Evolutionary conservation across 2,888 invertebrate species (phyloP).

Genomic region (Trichogramma dendrolimi): DNA sequence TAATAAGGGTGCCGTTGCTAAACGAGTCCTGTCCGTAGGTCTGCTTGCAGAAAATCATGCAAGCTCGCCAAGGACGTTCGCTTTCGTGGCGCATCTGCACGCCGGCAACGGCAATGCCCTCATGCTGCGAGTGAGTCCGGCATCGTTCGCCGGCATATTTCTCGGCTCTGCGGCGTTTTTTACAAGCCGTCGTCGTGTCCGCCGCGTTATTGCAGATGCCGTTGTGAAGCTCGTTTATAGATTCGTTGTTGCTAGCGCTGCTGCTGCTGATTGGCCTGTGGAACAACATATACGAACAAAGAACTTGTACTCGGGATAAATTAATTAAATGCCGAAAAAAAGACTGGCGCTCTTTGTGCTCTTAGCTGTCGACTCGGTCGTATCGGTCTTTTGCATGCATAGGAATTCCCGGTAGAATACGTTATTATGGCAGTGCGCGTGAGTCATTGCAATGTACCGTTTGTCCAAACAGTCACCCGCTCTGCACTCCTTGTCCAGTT

Average conservation of each 20-base stretch:
- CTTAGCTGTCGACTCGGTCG: too few species aligned
- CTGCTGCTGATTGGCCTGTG: too few species aligned
- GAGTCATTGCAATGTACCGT: too few species aligned
- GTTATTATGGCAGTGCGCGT: too few species aligned
- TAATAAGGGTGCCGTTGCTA: too few species aligned
- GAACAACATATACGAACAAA: too few species aligned
- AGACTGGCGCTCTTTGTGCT: too few species aligned
- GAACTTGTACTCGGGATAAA: too few species aligned
- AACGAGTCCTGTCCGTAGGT: constrained; percentile 50
- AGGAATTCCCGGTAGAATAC: too few species aligned
- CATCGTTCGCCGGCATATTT: constrained; percentile 65
- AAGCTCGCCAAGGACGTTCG: constrained; percentile 73
- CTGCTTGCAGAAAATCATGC: constrained; percentile 72
- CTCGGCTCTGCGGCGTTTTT: constrained; percentile 8
- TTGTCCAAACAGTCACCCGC: constrained; percentile 40
- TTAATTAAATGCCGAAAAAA: too few species aligned
- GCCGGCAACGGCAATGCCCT: constrained; percentile 57
- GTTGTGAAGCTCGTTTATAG: not conserved
- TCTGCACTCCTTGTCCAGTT: constrained; percentile 57
- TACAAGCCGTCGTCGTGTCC: constrained; percentile 54
- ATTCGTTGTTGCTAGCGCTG: too few species aligned
- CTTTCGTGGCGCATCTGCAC: constrained; percentile 71
- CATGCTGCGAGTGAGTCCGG: constrained; percentile 58
- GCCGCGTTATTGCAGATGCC: constrained; percentile 64
- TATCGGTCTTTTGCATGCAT: too few species aligned